These are phyloP conservation scores for Druon quercuslanigerum DNA, from an alignment of 1,140 invertebrate genomes.

Conservation along the genomic window DNA sequence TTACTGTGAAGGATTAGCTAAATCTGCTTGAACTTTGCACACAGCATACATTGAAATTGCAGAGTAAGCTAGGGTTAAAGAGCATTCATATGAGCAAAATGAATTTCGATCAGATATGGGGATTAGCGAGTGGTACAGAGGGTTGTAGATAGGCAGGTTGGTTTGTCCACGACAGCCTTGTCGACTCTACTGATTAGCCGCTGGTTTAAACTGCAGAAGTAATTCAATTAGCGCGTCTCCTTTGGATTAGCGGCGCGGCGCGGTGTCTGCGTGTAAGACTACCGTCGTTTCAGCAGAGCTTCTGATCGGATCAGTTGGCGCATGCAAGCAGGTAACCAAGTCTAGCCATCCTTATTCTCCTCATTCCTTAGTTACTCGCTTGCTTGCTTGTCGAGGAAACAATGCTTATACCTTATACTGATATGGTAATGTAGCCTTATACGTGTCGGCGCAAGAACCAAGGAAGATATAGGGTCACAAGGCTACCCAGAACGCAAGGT, in stretches of 20 bases:
- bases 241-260: conserved; percentile 20
- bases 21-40: too few species aligned
- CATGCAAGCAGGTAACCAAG: background rate
- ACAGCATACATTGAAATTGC: background rate
- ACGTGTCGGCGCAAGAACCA: conserved; percentile 25
- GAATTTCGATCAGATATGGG: conserved; percentile 3
- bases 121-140: background rate
- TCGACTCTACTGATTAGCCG: background rate
- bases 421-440: conserved; percentile 23
- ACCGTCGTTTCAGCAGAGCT: conserved; percentile 1
- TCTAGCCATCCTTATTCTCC: background rate
- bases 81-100: background rate
- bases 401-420: conserved; percentile 26
- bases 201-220: conserved; percentile 13
- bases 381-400: conserved; percentile 15
- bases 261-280: conserved; percentile 9
- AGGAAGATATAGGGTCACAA: conserved; percentile 30
- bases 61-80: background rate
- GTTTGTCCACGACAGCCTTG: conserved; percentile 9
- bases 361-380: background rate
- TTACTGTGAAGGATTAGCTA: too few species aligned
- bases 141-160: conserved; percentile 13
- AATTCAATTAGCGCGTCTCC: conserved; percentile 25
- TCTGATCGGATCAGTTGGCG: conserved; percentile 29
- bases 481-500: conserved; percentile 23